These are phyloP conservation scores for Rutpela maculata DNA, from an alignment of 2,888 invertebrate species.

Conservation along the genomic window DNA sequence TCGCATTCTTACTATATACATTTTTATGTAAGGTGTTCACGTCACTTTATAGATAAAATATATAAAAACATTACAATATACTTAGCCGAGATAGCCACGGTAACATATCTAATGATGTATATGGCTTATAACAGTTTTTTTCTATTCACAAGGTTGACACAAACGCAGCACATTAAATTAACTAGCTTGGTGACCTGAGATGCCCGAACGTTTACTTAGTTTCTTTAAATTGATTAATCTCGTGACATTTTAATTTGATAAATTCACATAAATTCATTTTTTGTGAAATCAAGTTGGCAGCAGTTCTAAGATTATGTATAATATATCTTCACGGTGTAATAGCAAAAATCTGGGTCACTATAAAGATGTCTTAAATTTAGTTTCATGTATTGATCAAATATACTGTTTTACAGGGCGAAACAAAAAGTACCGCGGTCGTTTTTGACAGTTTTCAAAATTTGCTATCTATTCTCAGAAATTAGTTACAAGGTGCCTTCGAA, in stretches of 20 bases:
- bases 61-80: constrained; percentile 31
- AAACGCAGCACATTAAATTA: constrained; percentile 30
- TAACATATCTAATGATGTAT: constrained; percentile 18
- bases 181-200: constrained; percentile 21
- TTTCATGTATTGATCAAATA: constrained; percentile 19
- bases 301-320: constrained; percentile 15
- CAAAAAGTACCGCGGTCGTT: no score
- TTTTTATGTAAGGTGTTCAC: constrained; percentile 41
- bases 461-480: no score
- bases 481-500: no score
- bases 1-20: constrained; percentile 40
- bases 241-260: neutral
- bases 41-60: constrained; percentile 39
- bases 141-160: constrained; percentile 21
- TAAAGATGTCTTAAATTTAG: constrained; percentile 21
- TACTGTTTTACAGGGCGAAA: neutral
- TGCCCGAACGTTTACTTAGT: constrained; percentile 1
- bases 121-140: constrained; percentile 32
- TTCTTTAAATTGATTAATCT: constrained; percentile 7
- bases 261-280: constrained; percentile 12
- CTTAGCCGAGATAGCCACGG: constrained; percentile 3
- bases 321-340: constrained; percentile 32
- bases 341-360: constrained; percentile 34
- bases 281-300: constrained; percentile 34
- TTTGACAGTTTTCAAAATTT: no score